Conservation (phyloP, 2,888 invertebrate genomes). For the Helleia helle region DNA sequence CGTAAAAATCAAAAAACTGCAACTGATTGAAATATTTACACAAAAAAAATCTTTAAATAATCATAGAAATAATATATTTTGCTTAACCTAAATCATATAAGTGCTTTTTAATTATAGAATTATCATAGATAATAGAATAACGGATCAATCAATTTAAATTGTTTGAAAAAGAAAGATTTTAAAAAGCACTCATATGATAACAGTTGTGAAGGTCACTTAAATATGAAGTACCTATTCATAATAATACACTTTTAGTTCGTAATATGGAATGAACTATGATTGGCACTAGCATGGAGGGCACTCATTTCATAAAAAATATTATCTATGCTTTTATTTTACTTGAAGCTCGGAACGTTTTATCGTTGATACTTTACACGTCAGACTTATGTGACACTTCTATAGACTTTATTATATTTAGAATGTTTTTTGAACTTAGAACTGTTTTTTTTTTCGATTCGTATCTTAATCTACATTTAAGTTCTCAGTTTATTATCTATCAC, state of each 20-base stretch:
- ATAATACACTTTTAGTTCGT: conserved; percentile 27
- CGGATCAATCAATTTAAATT: neutral
- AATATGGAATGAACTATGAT: conserved; percentile 44
- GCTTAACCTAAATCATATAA: conserved; percentile 17
- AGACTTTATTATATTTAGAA: conserved; percentile 13
- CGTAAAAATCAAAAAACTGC: conserved; percentile 36
- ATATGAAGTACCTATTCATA: conserved; percentile 22
- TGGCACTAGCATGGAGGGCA: conserved; percentile 68
- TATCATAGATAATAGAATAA: neutral
- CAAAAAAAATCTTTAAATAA: conserved; percentile 26
- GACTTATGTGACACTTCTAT: conserved; percentile 15
- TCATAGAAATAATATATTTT: conserved; percentile 21
- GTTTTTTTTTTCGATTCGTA: neutral
- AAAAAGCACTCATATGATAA: neutral
- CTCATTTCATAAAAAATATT: conserved; percentile 32
- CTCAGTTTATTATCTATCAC: conserved; percentile 17
- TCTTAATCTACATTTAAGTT: conserved; percentile 3
- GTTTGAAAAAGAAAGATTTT: neutral
- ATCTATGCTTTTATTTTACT: conserved; percentile 22
- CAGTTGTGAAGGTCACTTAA: conserved; percentile 27
- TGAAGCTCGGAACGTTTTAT: conserved; percentile 29
- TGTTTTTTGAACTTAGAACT: conserved; percentile 6
- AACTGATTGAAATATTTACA: conserved; percentile 42
- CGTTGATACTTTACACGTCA: conserved; percentile 21
- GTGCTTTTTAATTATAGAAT: conserved; percentile 5